Evolutionary conservation across 2,797 vertebrate genomes (phyloP).

Genomic region (Spea hammondii): DNA sequence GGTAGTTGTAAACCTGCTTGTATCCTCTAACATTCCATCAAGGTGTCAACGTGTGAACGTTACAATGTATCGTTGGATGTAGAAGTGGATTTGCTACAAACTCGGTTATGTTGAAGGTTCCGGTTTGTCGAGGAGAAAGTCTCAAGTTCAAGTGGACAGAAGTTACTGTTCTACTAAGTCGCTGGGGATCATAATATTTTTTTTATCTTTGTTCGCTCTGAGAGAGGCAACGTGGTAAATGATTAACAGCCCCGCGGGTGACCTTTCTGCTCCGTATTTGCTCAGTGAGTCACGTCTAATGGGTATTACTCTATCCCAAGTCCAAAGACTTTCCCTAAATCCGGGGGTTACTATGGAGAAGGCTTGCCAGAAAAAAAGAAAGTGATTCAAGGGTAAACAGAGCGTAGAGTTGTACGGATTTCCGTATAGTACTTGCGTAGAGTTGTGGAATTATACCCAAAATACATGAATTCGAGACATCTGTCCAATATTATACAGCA

Average conservation of each 20-base stretch:
- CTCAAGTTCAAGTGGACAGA: constrained; percentile 40
- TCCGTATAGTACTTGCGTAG: not conserved
- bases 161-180: constrained; percentile 28
- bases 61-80: too few relatives aligned
- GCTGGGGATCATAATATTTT: not conserved
- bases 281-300: constrained; percentile 56
- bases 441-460: too few relatives aligned
- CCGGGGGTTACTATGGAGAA: not conserved
- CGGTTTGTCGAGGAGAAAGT: not conserved
- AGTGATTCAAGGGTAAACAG: constrained; percentile 45
- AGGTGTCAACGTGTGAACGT: too few relatives aligned
- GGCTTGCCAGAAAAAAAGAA: constrained; percentile 19
- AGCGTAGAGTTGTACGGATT: not conserved
- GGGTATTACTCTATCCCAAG: constrained; percentile 38
- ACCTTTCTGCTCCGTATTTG: constrained; percentile 56
- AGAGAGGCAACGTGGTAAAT: constrained; percentile 61
- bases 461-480: not conserved
- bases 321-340: constrained; percentile 27
- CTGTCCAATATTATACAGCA: constrained; percentile 53
- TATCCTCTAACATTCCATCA: too few relatives aligned
- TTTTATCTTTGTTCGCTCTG: constrained; percentile 15
- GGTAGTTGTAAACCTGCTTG: too few relatives aligned
- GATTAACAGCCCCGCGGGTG: constrained; percentile 66
- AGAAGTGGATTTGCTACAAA: too few relatives aligned
- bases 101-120: too few relatives aligned